These are phyloP conservation scores for Andrena haemorrhoa DNA, from an alignment of 2,888 invertebrate species.

Conservation along the genomic window DNA sequence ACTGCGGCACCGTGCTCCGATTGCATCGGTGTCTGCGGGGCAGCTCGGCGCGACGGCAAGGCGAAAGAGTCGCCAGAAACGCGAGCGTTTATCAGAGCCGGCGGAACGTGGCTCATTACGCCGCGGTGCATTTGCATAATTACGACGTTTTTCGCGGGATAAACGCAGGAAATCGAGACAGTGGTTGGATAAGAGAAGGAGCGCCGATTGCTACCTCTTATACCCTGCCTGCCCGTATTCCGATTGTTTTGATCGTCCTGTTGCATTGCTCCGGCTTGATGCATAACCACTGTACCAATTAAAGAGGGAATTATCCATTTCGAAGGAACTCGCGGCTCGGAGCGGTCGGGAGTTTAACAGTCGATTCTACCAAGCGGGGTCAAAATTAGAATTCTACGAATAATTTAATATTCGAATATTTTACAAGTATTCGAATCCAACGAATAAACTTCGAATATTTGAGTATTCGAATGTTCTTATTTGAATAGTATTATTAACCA, in stretches of 20 bases:
- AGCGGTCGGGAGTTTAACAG: too few species aligned
- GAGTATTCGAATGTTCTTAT: too few species aligned
- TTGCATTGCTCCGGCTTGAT: neutral
- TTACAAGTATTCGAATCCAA: too few species aligned
- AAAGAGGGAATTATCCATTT: too few species aligned
- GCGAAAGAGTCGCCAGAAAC: conserved; percentile 5
- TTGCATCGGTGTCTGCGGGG: conserved; percentile 1
- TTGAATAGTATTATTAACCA: too few species aligned
- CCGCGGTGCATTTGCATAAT: conserved; percentile 37
- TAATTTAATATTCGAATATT: too few species aligned
- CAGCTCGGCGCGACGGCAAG: neutral
- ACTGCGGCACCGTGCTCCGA: conserved; percentile 23
- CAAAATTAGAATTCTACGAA: too few species aligned
- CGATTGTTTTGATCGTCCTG: neutral
- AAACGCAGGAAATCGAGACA: conserved; percentile 28
- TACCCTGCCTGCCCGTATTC: neutral
- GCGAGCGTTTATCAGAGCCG: conserved; percentile 22
- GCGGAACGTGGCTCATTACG: conserved; percentile 16
- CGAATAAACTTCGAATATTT: too few species aligned
- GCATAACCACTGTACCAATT: too few species aligned
- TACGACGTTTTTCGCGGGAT: conserved; percentile 20
- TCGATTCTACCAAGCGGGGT: too few species aligned
- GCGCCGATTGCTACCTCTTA: neutral
- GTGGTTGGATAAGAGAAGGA: neutral
- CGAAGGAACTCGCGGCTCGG: too few species aligned